These are phyloP conservation scores for Poeciliopsis presidionis DNA, from an alignment of 2,797 vertebrate species.

Conservation along the genomic window DNA sequence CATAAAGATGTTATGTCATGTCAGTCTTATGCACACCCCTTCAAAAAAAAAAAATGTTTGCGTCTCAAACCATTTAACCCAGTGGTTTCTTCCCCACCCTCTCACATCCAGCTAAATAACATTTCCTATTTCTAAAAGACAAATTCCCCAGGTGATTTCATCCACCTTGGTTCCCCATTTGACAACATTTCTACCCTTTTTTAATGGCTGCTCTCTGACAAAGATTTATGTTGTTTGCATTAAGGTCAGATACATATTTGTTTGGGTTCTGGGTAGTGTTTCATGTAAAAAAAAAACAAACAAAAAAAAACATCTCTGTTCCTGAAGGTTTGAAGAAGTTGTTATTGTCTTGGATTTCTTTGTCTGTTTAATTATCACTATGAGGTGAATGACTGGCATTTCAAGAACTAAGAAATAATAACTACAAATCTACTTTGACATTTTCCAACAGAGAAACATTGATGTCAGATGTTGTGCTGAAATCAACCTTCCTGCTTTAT, in stretches of 20 bases:
- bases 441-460: background rate
- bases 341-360: background rate
- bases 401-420: background rate
- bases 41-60: too few relatives aligned
- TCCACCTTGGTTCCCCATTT: background rate
- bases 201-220: background rate
- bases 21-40: too few relatives aligned
- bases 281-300: background rate
- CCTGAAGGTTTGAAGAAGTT: background rate
- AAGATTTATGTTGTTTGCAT: background rate
- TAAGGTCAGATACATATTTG: conserved; percentile 3
- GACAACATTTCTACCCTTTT: background rate
- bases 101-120: background rate
- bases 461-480: background rate
- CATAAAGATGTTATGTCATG: too few relatives aligned
- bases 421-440: background rate
- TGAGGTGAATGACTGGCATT: background rate
- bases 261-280: background rate
- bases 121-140: background rate
- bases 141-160: conserved; percentile 1
- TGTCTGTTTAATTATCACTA: background rate
- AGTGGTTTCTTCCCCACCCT: background rate
- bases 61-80: background rate
- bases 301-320: background rate
- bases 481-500: background rate